Evolutionary conservation across 1,140 invertebrate species (phyloP).

Genomic region (Drosophila pachea): DNA sequence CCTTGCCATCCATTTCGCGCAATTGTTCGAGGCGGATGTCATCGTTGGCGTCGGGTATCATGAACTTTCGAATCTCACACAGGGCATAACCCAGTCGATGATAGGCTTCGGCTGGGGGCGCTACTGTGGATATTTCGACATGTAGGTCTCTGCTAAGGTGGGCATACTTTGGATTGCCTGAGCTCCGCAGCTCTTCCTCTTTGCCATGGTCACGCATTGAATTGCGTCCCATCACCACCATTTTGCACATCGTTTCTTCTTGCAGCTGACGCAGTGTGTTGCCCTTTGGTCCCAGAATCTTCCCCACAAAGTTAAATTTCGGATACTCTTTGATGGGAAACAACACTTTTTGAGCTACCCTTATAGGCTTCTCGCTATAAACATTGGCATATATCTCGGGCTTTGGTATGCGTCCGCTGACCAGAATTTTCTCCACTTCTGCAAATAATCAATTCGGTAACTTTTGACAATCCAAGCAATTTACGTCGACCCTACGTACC

Average conservation of each 20-base stretch:
- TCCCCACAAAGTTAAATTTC: constrained; percentile 97
- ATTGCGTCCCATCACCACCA: constrained; percentile 95
- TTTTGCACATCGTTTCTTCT: constrained; percentile 97
- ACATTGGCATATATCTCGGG: constrained; percentile 89
- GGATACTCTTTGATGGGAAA: constrained; percentile 93
- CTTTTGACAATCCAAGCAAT: constrained; percentile 1
- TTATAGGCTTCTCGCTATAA: constrained; percentile 91
- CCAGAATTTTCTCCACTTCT: constrained; percentile 84
- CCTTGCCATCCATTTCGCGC: constrained; percentile 82
- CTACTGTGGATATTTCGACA: constrained; percentile 93
- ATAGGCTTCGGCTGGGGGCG: constrained; percentile 94
- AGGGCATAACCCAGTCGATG: constrained; percentile 93
- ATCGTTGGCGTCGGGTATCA: constrained; percentile 87
- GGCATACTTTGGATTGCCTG: constrained; percentile 94
- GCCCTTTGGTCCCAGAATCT: constrained; percentile 95
- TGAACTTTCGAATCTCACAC: constrained; percentile 86
- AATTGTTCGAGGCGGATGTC: constrained; percentile 89
- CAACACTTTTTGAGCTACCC: constrained; percentile 89
- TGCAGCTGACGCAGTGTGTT: constrained; percentile 94
- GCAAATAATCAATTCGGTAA: constrained; percentile 62
- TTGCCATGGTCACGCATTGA: constrained; percentile 96
- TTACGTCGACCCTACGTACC: constrained; percentile 38
- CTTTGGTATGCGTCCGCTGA: constrained; percentile 81
- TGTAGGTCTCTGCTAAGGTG: constrained; percentile 96
- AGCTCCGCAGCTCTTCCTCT: constrained; percentile 92